Percentiles rank a stretch among this genome's conserved stretches.
These are phyloP conservation scores for Hemistola chrysoprasaria DNA, from an alignment of 2,888 invertebrate genomes.

Conservation along the genomic window DNA sequence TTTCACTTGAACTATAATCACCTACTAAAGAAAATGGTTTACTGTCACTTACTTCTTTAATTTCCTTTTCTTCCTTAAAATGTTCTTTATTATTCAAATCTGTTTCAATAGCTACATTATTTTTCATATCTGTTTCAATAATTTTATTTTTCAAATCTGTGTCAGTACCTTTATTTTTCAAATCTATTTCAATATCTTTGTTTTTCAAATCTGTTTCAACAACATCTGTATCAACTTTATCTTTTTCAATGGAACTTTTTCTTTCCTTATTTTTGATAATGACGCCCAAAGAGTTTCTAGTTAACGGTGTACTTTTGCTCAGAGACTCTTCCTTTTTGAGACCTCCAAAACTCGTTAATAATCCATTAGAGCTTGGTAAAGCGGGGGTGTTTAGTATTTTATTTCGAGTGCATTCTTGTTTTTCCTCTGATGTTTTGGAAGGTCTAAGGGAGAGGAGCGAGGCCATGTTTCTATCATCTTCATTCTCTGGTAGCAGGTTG, in stretches of 20 bases:
- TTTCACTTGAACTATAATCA: constrained; percentile 69
- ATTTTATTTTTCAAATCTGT: neutral
- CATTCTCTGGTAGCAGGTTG: constrained; percentile 88
- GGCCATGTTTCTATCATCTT: constrained; percentile 91
- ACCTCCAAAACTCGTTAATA: constrained; percentile 76
- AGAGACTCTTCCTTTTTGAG: constrained; percentile 80
- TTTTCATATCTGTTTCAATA: neutral
- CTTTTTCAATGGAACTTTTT: constrained; percentile 24
- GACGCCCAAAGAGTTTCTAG: constrained; percentile 67
- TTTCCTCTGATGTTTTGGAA: constrained; percentile 82
- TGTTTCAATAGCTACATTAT: neutral
- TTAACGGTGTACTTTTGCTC: constrained; percentile 51
- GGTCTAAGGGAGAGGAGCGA: constrained; percentile 87
- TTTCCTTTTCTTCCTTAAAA: neutral
- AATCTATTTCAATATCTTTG: constrained; percentile 3
- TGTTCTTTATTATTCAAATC: neutral
- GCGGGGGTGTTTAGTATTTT: constrained; percentile 81
- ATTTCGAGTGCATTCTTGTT: constrained; percentile 68
- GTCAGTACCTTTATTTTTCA: neutral
- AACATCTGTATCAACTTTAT: neutral
- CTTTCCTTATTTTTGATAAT: constrained; percentile 57
- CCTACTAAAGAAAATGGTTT: constrained; percentile 51
- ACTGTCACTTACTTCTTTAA: constrained; percentile 12
- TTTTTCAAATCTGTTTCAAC: neutral
- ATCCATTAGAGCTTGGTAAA: constrained; percentile 77